These are phyloP conservation scores for Anolis carolinensis DNA, from an alignment of 2,113 vertebrate genomes.

Conservation along the genomic window DNA sequence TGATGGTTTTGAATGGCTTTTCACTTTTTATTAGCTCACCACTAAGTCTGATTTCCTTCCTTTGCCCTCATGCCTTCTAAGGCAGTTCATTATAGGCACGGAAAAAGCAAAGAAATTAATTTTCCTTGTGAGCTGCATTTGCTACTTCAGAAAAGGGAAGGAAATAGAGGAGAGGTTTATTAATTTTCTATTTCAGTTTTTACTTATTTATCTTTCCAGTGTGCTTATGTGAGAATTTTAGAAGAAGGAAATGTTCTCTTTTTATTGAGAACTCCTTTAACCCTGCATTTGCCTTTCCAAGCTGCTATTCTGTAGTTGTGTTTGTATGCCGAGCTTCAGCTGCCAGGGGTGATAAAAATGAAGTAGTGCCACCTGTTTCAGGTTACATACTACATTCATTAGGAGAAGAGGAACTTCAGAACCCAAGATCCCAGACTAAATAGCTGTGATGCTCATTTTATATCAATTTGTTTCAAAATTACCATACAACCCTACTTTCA, in stretches of 20 bases:
- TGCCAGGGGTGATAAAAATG: constrained; percentile 1
- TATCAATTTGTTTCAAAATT: not conserved
- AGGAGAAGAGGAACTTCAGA: not conserved
- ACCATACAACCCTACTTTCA: not conserved
- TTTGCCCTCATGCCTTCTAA: constrained; percentile 52
- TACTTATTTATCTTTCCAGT: not conserved
- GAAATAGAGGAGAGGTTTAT: constrained; percentile 38
- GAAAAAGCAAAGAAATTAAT: constrained; percentile 65
- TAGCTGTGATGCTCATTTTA: constrained; percentile 7
- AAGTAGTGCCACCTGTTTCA: not conserved
- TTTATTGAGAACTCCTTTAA: constrained; percentile 28
- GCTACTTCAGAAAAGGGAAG: constrained; percentile 30
- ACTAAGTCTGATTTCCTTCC: constrained; percentile 56
- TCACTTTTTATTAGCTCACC: constrained; percentile 60
- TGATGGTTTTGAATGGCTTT: constrained; percentile 59
- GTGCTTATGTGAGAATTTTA: not conserved
- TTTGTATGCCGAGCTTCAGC: not conserved
- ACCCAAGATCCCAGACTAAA: not conserved
- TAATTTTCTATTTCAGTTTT: constrained; percentile 27
- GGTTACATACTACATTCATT: not conserved
- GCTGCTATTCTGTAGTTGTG: not conserved
- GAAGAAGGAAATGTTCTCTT: constrained; percentile 13
- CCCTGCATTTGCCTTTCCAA: constrained; percentile 32
- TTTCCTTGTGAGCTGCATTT: constrained; percentile 61
- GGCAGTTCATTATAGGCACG: constrained; percentile 60